These are phyloP conservation scores for Salvelinus namaycush DNA, from an alignment of 2,113 vertebrate species.

Conservation along the genomic window DNA sequence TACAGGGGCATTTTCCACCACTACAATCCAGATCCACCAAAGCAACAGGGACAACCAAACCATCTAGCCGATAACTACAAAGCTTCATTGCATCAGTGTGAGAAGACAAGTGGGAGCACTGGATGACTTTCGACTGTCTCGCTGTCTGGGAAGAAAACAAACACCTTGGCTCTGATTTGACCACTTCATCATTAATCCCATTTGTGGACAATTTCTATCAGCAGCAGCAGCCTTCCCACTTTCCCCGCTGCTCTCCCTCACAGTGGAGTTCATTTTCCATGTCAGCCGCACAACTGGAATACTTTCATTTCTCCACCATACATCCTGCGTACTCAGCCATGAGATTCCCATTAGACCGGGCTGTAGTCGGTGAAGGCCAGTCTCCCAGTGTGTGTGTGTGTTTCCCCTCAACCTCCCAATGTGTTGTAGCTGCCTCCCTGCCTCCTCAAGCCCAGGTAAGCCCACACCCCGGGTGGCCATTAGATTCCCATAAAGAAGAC, in stretches of 20 bases:
- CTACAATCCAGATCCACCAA: no score
- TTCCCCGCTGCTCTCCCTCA: slow-evolving; percentile 32
- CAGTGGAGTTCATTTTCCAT: slow-evolving; percentile 56
- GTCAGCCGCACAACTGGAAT: slow-evolving; percentile 50
- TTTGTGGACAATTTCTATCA: neutral
- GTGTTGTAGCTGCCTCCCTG: slow-evolving; percentile 7
- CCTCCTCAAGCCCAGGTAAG: neutral
- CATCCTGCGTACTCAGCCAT: slow-evolving; percentile 58
- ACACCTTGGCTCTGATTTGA: slow-evolving; percentile 16
- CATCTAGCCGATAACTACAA: no score
- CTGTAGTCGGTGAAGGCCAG: slow-evolving; percentile 41
- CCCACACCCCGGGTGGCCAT: neutral
- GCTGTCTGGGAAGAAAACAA: slow-evolving; percentile 9
- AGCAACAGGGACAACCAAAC: no score
- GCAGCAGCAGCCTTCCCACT: neutral
- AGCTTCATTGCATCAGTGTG: no score
- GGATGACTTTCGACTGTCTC: neutral
- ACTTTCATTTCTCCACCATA: slow-evolving; percentile 40
- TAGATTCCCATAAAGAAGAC: neutral
- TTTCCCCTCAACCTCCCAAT: no score
- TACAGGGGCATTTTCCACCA: no score
- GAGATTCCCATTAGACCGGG: slow-evolving; percentile 66
- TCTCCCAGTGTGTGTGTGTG: slow-evolving; percentile 12
- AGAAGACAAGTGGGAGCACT: no score
- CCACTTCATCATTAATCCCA: slow-evolving; percentile 28